phyloP scores from a whole-genome alignment of 1,140 invertebrate genomes.

The Drosophila pallidifrons region DNA sequence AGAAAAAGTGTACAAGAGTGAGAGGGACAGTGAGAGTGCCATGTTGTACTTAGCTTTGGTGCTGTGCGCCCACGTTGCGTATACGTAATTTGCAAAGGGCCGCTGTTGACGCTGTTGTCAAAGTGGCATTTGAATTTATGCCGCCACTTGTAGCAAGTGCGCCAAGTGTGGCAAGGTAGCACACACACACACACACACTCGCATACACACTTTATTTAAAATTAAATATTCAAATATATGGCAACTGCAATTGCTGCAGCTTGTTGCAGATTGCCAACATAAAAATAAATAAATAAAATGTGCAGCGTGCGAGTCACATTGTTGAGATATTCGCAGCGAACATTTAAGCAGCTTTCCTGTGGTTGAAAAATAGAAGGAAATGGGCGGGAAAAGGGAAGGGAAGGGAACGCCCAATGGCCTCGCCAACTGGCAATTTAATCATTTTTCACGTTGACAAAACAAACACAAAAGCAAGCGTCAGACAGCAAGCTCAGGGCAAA shows the following conservation, averaged over 20 bases:
- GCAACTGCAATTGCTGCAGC: slow-evolving; percentile 17
- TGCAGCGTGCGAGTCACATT: slow-evolving; percentile 18
- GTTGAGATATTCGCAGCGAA: background rate
- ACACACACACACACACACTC: slow-evolving; percentile 3
- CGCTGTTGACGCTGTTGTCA: slow-evolving; percentile 53
- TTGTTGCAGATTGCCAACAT: slow-evolving; percentile 63
- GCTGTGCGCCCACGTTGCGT: slow-evolving; percentile 62
- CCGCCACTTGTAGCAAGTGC: slow-evolving; percentile 74
- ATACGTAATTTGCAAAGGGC: slow-evolving; percentile 74
- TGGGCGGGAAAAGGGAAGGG: background rate
- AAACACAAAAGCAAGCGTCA: slow-evolving; percentile 58
- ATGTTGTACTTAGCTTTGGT: slow-evolving; percentile 3
- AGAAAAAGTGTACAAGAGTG: slow-evolving; percentile 11
- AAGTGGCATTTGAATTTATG: slow-evolving; percentile 82
- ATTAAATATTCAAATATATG: slow-evolving; percentile 73
- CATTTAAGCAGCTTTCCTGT: slow-evolving; percentile 2
- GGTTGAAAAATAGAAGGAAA: background rate
- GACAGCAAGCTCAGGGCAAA: background rate
- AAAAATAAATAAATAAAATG: slow-evolving; percentile 68
- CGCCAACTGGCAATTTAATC: slow-evolving; percentile 68
- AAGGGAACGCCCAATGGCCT: slow-evolving; percentile 21
- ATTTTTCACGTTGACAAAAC: slow-evolving; percentile 79
- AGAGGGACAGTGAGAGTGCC: slow-evolving; percentile 5
- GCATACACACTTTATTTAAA: slow-evolving; percentile 58
- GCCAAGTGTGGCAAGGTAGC: slow-evolving; percentile 25